phyloP scores from a whole-genome alignment of 2,113 vertebrate genomes.

The Copsychus sechellarum region DNA sequence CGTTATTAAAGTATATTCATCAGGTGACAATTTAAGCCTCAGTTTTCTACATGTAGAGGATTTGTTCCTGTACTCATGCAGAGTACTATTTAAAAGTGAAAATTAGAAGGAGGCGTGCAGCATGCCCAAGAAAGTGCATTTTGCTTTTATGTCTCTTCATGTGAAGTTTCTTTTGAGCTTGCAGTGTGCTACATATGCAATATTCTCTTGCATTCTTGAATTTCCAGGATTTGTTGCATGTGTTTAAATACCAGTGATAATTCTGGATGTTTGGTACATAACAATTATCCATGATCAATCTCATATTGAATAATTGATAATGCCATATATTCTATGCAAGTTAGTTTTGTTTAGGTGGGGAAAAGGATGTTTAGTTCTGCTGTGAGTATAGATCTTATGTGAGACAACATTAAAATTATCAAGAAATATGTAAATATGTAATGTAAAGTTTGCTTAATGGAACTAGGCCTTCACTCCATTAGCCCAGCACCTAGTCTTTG shows the following conservation, averaged over 20 bases:
- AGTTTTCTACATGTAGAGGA: neutral
- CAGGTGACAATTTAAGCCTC: neutral
- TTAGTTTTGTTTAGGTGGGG: neutral
- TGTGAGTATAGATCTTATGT: neutral
- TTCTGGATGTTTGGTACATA: neutral
- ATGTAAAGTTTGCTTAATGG: neutral
- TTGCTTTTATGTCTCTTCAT: neutral
- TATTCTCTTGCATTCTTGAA: neutral
- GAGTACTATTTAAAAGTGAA: neutral
- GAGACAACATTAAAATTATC: neutral
- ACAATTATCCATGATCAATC: neutral
- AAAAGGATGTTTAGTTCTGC: neutral
- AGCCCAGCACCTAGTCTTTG: neutral
- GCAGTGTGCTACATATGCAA: neutral
- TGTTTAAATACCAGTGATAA: neutral
- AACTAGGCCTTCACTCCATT: neutral
- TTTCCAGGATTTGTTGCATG: neutral
- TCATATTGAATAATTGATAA: neutral
- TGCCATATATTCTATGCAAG: neutral
- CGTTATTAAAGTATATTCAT: neutral
- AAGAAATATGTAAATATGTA: neutral
- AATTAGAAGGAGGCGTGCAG: neutral
- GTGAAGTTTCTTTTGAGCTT: neutral
- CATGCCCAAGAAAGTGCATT: neutral
- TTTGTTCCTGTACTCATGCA: neutral